A percentile compares a stretch with the other conserved stretches of the same genome.
phyloP scores from a whole-genome alignment of 2,113 vertebrate genomes.

The Pleuronectes platessa region DNA sequence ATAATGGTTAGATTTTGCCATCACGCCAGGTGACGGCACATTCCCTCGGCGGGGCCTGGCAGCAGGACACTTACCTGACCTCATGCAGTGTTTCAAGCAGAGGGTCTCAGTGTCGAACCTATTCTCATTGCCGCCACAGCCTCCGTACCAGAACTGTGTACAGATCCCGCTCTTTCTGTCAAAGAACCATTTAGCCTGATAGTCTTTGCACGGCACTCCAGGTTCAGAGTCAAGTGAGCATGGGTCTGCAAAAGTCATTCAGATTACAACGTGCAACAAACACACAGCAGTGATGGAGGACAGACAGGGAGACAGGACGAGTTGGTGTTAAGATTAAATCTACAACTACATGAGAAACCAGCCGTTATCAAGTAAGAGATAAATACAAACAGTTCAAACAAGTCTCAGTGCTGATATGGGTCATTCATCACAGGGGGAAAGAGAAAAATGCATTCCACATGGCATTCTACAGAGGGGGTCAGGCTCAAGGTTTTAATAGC shows the following conservation, averaged over 20 bases:
- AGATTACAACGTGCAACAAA: conserved; percentile 77
- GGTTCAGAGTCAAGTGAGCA: conserved; percentile 88
- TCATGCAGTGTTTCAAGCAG: conserved; percentile 84
- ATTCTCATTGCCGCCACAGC: conserved; percentile 88
- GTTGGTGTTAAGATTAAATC: conserved; percentile 36
- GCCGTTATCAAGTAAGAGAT: not conserved
- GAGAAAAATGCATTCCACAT: conserved; percentile 42
- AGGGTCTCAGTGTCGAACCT: conserved; percentile 87
- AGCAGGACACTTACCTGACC: conserved; percentile 81
- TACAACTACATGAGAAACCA: conserved; percentile 26
- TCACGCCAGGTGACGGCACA: not conserved
- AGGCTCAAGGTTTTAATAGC: not conserved
- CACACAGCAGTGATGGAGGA: conserved; percentile 57
- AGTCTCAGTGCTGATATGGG: conserved; percentile 4
- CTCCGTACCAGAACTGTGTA: conserved; percentile 88
- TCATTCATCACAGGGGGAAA: conserved; percentile 29
- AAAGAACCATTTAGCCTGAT: conserved; percentile 91
- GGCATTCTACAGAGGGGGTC: conserved; percentile 1
- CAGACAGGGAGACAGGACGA: conserved; percentile 59
- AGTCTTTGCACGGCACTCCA: conserved; percentile 87
- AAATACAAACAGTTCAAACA: conserved; percentile 1
- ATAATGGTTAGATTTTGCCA: not conserved
- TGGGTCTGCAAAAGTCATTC: conserved; percentile 81
- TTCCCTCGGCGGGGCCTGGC: conserved; percentile 9
- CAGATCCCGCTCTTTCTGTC: conserved; percentile 88